phyloP scores from a whole-genome alignment of 92 coral and sea anemone species.

The Parazoanthus swiftii region DNA sequence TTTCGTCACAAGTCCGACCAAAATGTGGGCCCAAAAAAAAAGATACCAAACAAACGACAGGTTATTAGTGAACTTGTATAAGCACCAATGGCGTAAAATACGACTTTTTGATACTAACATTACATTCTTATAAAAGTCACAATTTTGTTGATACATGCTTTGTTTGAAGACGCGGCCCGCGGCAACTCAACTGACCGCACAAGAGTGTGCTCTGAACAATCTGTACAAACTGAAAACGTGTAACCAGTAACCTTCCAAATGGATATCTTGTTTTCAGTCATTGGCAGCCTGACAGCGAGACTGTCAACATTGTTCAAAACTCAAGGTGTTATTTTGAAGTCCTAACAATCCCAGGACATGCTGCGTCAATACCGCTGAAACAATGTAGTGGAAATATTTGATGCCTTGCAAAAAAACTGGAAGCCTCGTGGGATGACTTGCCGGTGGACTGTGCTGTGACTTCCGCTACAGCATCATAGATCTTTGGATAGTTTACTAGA shows the following conservation, averaged over 20 bases:
- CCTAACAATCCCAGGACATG: constrained; percentile 24
- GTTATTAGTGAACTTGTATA: constrained; percentile 18
- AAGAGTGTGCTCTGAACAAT: constrained; percentile 5
- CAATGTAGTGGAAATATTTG: constrained; percentile 30
- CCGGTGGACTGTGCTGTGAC: constrained; percentile 45
- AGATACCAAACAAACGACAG: not conserved
- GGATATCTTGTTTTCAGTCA: not conserved
- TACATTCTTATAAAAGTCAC: too few relatives aligned
- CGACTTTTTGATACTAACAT: too few relatives aligned
- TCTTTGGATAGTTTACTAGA: not conserved
- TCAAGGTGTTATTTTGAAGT: not conserved
- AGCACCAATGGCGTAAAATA: not conserved
- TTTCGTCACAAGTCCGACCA: constrained; percentile 20
- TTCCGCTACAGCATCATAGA: constrained; percentile 42
- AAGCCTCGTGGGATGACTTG: constrained; percentile 43
- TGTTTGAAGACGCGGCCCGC: not conserved
- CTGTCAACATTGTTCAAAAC: not conserved
- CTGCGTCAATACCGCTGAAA: constrained; percentile 43
- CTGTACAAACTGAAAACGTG: constrained; percentile 8
- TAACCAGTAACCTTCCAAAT: not conserved
- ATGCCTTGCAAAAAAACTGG: constrained; percentile 43
- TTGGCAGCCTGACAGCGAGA: constrained; percentile 11
- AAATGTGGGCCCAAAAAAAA: not conserved
- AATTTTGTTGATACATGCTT: not conserved
- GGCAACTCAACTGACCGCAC: not conserved